A percentile compares a stretch with the other conserved stretches of the same genome.
Evolutionary conservation across 2,113 vertebrate species (phyloP).

Genomic region (Seriola rivoliana): DNA sequence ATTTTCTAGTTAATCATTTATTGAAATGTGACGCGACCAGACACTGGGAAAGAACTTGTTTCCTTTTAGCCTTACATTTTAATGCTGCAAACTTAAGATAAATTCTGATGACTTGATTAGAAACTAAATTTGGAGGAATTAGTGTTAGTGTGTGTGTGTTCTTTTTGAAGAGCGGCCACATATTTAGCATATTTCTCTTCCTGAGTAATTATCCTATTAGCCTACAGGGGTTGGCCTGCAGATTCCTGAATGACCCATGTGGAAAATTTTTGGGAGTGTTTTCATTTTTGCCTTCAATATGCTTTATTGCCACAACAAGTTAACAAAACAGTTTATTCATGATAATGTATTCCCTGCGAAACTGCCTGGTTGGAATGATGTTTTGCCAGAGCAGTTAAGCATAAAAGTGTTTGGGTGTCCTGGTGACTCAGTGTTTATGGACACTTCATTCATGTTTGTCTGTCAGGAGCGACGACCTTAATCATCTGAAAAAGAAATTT

Average conservation of each 20-base stretch:
- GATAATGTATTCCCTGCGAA: conserved; percentile 38
- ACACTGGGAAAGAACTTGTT: neutral
- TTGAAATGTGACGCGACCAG: neutral
- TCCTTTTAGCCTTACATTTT: neutral
- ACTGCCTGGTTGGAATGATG: conserved; percentile 3
- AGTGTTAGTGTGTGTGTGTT: neutral
- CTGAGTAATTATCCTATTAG: conserved; percentile 59
- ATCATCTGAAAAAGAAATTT: neutral
- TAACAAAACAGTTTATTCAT: conserved; percentile 57
- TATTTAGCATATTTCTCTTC: conserved; percentile 62
- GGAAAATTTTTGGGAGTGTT: conserved; percentile 72
- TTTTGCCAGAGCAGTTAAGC: neutral
- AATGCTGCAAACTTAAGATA: conserved; percentile 12
- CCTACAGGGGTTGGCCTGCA: conserved; percentile 46
- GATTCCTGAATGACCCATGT: conserved; percentile 62
- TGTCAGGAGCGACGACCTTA: neutral
- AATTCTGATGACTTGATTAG: conserved; percentile 28
- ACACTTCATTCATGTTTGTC: conserved; percentile 5
- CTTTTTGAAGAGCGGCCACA: conserved; percentile 35
- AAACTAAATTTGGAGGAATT: conserved; percentile 40
- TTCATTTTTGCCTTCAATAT: conserved; percentile 51
- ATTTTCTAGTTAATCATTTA: neutral
- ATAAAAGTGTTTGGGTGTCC: neutral
- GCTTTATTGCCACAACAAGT: conserved; percentile 60
- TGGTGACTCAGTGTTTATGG: conserved; percentile 7